Conservation (phyloP, 1,140 invertebrate species). For the Hormaphis cornu region DNA sequence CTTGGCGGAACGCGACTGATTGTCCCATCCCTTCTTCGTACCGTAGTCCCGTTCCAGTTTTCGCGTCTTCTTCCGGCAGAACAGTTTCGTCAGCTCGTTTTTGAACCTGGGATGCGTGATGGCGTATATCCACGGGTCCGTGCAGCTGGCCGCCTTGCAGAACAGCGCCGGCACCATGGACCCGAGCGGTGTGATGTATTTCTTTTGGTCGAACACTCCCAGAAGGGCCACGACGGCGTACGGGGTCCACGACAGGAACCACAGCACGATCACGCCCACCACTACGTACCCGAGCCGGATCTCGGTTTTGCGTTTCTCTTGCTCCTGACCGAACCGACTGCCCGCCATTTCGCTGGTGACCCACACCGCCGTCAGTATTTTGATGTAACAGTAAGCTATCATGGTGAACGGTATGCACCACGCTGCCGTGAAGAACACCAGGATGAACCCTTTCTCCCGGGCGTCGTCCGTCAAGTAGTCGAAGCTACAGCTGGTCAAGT, state of each 20-base stretch:
- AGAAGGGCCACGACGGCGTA: slow-evolving; percentile 62
- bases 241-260: slow-evolving; percentile 67
- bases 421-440: slow-evolving; percentile 56
- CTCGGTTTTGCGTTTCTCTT: slow-evolving; percentile 57
- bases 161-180: slow-evolving; percentile 68
- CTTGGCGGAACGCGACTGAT: neutral
- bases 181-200: slow-evolving; percentile 53
- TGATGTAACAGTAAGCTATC: slow-evolving; percentile 60
- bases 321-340: slow-evolving; percentile 47
- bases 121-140: slow-evolving; percentile 67
- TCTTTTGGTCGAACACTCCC: slow-evolving; percentile 54
- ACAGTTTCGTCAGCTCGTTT: slow-evolving; percentile 44
- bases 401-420: slow-evolving; percentile 58
- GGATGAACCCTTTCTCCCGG: slow-evolving; percentile 52
- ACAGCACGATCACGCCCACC: slow-evolving; percentile 55
- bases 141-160: slow-evolving; percentile 61
- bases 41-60: neutral
- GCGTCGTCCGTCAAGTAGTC: slow-evolving; percentile 59
- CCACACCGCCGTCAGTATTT: slow-evolving; percentile 45
- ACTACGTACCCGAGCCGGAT: slow-evolving; percentile 53
- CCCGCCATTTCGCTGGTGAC: neutral
- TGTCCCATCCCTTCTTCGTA: neutral
- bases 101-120: slow-evolving; percentile 60
- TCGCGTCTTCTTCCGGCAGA: neutral
- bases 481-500: slow-evolving; percentile 68